Evolutionary conservation across 2,797 vertebrate species (phyloP).

Genomic region (Benthosema pterotum): DNA sequence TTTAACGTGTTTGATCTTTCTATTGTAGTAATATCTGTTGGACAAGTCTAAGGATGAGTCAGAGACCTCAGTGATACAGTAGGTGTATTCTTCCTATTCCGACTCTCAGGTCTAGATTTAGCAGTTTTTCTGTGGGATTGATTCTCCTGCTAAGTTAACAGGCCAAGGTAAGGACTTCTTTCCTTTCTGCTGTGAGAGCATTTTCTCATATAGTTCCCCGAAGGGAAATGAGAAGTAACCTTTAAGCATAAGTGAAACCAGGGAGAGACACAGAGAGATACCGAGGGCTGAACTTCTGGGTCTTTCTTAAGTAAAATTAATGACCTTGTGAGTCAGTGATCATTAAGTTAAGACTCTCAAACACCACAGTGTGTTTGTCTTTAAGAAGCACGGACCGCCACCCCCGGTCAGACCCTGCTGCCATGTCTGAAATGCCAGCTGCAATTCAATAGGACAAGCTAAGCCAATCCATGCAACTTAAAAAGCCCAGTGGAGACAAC

Average conservation of each 20-base stretch:
- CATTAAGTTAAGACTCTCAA: too few species aligned
- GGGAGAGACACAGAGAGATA: constrained; percentile 25
- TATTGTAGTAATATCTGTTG: constrained; percentile 12
- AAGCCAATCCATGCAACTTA: too few species aligned
- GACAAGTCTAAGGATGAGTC: constrained; percentile 23
- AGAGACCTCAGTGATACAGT: constrained; percentile 7
- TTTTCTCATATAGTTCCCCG: constrained; percentile 43
- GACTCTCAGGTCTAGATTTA: constrained; percentile 12
- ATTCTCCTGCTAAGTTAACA: constrained; percentile 23
- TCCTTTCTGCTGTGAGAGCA: constrained; percentile 32
- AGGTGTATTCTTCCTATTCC: constrained; percentile 6
- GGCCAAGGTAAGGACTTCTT: constrained; percentile 20
- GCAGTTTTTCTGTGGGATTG: constrained; percentile 2
- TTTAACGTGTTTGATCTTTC: too few species aligned
- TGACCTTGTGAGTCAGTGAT: not conserved
- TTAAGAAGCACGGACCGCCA: too few species aligned
- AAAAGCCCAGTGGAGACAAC: too few species aligned
- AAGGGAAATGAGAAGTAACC: constrained; percentile 52
- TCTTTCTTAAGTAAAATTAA: constrained; percentile 47
- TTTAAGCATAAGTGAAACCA: constrained; percentile 50
- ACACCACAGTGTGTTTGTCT: too few species aligned
- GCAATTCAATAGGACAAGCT: too few species aligned
- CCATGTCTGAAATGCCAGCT: too few species aligned
- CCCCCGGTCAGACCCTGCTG: too few species aligned
- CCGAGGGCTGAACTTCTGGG: constrained; percentile 26